phyloP scores from a whole-genome alignment of 2,797 vertebrate species.

The Ctenopoma kingsleyae region DNA sequence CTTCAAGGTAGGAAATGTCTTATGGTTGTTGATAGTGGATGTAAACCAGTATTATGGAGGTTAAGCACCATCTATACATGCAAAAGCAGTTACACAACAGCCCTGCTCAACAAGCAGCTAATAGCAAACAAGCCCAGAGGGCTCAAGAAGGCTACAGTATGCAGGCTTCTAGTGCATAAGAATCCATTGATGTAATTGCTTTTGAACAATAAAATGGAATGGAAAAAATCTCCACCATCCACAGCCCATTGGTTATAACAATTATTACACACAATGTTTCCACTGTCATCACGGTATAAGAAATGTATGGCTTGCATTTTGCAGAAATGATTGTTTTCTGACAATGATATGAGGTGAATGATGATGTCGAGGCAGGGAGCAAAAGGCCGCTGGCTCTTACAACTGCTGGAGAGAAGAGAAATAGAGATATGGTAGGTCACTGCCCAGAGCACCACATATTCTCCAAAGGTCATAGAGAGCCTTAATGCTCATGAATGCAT shows the following conservation, averaged over 20 bases:
- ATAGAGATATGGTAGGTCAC: constrained; percentile 9
- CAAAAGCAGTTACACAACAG: constrained; percentile 4
- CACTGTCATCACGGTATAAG: not conserved
- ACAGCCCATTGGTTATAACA: not conserved
- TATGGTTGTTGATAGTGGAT: constrained; percentile 24
- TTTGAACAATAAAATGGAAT: not conserved
- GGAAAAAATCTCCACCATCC: not conserved
- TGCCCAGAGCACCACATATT: constrained; percentile 2
- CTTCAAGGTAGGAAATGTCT: constrained; percentile 10
- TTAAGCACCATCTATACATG: constrained; percentile 22
- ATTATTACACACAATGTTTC: not conserved
- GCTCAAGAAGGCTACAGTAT: not conserved
- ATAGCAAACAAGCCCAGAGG: constrained; percentile 18
- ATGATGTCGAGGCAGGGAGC: not conserved
- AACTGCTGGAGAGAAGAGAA: not conserved
- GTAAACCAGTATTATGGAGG: constrained; percentile 33
- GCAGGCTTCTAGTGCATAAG: not conserved
- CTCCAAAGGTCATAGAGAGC: not conserved
- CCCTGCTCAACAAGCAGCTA: not conserved
- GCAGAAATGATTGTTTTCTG: constrained; percentile 2
- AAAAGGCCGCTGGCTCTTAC: not conserved
- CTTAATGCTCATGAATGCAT: not conserved
- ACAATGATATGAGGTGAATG: not conserved
- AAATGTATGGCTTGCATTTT: constrained; percentile 8
- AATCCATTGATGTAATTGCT: constrained; percentile 10